Conservation (phyloP, 2,113 vertebrate species). For the Hippocampus guttulatus region DNA sequence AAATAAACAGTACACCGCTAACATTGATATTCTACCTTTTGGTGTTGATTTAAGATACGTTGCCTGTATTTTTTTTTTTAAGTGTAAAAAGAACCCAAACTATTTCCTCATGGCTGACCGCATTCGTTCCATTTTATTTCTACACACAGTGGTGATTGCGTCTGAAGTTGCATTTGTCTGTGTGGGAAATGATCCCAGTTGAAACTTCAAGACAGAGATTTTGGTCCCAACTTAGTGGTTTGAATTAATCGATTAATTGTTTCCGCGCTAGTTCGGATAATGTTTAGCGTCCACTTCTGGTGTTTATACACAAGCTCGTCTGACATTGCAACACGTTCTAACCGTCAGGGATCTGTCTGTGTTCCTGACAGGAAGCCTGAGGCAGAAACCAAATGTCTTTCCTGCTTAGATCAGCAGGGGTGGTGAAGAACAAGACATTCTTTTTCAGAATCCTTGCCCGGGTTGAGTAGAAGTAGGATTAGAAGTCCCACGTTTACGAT, state of each 20-base stretch:
- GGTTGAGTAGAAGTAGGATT: slow-evolving; percentile 10
- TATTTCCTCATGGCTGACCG: no score
- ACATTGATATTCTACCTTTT: no score
- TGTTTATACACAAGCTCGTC: neutral
- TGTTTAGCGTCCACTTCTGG: neutral
- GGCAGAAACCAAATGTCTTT: slow-evolving; percentile 64
- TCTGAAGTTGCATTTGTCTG: no score
- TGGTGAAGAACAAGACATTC: slow-evolving; percentile 35
- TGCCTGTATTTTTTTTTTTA: no score
- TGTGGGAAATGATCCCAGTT: no score
- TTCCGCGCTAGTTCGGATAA: neutral
- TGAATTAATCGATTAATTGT: neutral
- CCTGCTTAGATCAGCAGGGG: slow-evolving; percentile 72
- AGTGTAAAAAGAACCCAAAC: no score
- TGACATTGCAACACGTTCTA: slow-evolving; percentile 8
- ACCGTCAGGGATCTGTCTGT: slow-evolving; percentile 43
- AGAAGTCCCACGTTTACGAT: slow-evolving; percentile 44
- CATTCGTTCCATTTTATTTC: no score
- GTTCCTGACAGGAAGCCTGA: slow-evolving; percentile 69
- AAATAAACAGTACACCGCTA: no score
- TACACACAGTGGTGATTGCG: no score
- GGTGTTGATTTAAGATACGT: no score
- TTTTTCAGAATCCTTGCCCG: slow-evolving; percentile 46
- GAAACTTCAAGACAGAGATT: no score
- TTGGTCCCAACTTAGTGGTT: neutral